Evolutionary conservation across 2,888 invertebrate genomes (phyloP).

Genomic region (Drosophila birchii): DNA sequence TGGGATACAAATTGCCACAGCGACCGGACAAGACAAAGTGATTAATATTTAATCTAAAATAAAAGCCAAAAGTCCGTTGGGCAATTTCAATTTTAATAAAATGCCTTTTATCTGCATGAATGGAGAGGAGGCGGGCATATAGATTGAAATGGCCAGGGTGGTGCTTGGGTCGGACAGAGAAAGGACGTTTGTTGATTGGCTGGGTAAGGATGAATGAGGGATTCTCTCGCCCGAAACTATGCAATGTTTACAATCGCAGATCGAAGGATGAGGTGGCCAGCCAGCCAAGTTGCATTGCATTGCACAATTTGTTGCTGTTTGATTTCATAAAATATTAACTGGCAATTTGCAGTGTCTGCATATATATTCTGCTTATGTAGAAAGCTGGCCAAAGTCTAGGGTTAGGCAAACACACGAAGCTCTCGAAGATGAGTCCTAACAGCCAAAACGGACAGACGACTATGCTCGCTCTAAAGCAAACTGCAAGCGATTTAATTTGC

Average conservation of each 20-base stretch:
- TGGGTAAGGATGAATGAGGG: slow-evolving; percentile 1
- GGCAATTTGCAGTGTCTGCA: slow-evolving; percentile 77
- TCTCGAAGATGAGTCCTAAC: slow-evolving; percentile 31
- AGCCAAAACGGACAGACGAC: slow-evolving; percentile 10
- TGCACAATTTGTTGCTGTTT: slow-evolving; percentile 77
- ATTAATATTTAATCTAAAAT: slow-evolving; percentile 73
- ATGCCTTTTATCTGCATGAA: slow-evolving; percentile 42
- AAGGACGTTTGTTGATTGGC: slow-evolving; percentile 1
- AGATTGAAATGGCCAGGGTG: slow-evolving; percentile 17
- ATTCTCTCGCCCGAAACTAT: slow-evolving; percentile 38
- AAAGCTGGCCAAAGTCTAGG: slow-evolving; percentile 42
- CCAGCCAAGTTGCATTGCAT: slow-evolving; percentile 57
- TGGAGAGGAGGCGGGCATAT: not conserved
- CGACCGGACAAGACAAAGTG: slow-evolving; percentile 52
- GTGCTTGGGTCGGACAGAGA: not conserved
- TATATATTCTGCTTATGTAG: slow-evolving; percentile 38
- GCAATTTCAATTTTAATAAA: slow-evolving; percentile 59
- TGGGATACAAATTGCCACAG: slow-evolving; percentile 32
- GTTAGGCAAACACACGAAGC: slow-evolving; percentile 52
- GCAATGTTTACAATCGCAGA: slow-evolving; percentile 41
- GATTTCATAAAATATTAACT: slow-evolving; percentile 78
- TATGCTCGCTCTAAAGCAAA: slow-evolving; percentile 41
- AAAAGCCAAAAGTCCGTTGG: slow-evolving; percentile 46
- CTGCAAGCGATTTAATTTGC: slow-evolving; percentile 71
- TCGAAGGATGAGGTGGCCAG: not conserved